Conservation (phyloP, 2,113 vertebrate species). For the Plecturocebus donacophilus region DNA sequence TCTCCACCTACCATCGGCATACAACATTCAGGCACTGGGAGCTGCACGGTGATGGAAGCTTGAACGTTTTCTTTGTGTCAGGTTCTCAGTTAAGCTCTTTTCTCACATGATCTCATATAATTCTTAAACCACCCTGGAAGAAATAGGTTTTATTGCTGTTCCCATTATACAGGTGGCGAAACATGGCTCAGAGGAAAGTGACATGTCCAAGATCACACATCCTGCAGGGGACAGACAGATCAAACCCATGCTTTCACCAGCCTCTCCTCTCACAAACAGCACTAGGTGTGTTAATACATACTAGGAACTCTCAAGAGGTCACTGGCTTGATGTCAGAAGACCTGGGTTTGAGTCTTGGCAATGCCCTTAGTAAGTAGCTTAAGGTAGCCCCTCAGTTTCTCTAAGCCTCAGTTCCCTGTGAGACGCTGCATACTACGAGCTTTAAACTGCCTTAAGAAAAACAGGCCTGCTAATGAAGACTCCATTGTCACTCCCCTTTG, state of each 20-base stretch:
- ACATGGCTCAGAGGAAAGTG: not conserved
- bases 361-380: not conserved
- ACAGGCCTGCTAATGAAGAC: not conserved
- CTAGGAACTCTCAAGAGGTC: too few relatives aligned
- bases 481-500: not conserved
- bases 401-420: not conserved
- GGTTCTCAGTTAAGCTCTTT: not conserved
- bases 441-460: not conserved
- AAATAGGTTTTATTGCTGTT: not conserved
- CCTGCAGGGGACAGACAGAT: not conserved
- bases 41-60: accelerated
- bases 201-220: not conserved
- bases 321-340: not conserved
- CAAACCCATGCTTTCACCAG: too few relatives aligned
- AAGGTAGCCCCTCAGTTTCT: not conserved
- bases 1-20: not conserved
- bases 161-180: not conserved
- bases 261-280: not conserved
- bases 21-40: accelerated
- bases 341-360: not conserved
- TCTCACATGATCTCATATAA: not conserved
- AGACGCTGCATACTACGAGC: accelerated
- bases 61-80: not conserved
- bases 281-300: not conserved
- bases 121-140: not conserved